phyloP scores from a whole-genome alignment of 2,888 invertebrate species.

The Drosophila infuscata region DNA sequence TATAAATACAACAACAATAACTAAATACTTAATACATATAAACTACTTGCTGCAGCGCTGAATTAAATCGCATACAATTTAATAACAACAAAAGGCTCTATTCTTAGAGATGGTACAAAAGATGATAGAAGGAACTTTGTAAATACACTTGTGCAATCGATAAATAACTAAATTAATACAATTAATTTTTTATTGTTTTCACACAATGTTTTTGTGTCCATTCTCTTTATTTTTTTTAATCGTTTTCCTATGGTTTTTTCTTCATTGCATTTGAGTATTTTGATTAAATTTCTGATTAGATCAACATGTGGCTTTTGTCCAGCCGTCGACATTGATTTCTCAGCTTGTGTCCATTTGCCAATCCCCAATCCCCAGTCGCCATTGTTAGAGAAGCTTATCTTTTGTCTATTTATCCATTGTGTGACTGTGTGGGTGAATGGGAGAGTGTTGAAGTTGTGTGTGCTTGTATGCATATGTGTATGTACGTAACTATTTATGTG shows the following conservation, averaged over 20 bases:
- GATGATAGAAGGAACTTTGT: not conserved
- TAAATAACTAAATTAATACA: slow-evolving; percentile 9
- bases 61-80: not conserved
- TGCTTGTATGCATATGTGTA: not conserved
- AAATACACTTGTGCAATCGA: not conserved
- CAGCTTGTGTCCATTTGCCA: slow-evolving; percentile 57
- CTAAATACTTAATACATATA: not conserved
- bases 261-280: slow-evolving; percentile 57
- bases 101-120: not conserved
- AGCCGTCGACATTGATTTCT: slow-evolving; percentile 68
- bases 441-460: not conserved
- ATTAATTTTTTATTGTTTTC: slow-evolving; percentile 19
- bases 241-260: slow-evolving; percentile 32
- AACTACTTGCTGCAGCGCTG: slow-evolving; percentile 1
- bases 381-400: slow-evolving; percentile 46
- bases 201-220: slow-evolving; percentile 1
- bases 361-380: slow-evolving; percentile 14
- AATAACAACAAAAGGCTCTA: not conserved
- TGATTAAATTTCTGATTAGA: slow-evolving; percentile 78
- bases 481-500: not conserved
- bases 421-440: slow-evolving; percentile 26
- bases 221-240: slow-evolving; percentile 10
- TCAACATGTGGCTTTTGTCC: slow-evolving; percentile 72
- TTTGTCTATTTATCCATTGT: slow-evolving; percentile 17
- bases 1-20: not conserved